Conservation (phyloP, 2,113 vertebrate genomes). For the Eidolon helvum region DNA sequence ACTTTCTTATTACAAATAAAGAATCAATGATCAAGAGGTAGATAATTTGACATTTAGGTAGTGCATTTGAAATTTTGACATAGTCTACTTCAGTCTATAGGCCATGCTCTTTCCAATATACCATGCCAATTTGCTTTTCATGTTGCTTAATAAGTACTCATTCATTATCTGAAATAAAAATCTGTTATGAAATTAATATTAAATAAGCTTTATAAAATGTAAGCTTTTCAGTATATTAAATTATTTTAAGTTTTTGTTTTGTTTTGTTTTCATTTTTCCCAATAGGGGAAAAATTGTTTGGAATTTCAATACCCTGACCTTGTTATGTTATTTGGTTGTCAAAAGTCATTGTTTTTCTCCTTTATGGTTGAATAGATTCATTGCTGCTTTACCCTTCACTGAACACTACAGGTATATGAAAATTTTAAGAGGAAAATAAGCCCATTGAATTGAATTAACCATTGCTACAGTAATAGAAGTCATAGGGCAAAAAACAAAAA, state of each 20-base stretch:
- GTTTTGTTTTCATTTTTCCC: not conserved
- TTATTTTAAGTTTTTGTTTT: not conserved
- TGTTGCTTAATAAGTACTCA: not conserved
- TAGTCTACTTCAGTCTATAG: not conserved
- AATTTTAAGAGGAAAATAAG: not conserved
- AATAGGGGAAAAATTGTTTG: not conserved
- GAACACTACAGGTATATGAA: not conserved
- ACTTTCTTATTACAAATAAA: not conserved
- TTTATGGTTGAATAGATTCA: not conserved
- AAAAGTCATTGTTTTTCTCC: not conserved
- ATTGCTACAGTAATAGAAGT: not conserved
- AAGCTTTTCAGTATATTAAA: not conserved
- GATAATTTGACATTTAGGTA: not conserved
- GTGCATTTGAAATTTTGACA: not conserved
- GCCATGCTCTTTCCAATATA: not conserved
- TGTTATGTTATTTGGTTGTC: not conserved
- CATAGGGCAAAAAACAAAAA: not conserved
- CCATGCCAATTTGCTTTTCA: not conserved
- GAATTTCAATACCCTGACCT: not conserved
- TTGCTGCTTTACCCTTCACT: slow-evolving; percentile 5
- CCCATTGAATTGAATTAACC: not conserved
- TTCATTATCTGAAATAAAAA: not conserved
- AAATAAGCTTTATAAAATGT: not conserved
- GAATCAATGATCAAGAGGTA: not conserved
- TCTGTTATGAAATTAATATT: not conserved